Base-by-base conservation (phyloP, 2,888 invertebrate species). In the Stenoptilia bipunctidactyla region DNA sequence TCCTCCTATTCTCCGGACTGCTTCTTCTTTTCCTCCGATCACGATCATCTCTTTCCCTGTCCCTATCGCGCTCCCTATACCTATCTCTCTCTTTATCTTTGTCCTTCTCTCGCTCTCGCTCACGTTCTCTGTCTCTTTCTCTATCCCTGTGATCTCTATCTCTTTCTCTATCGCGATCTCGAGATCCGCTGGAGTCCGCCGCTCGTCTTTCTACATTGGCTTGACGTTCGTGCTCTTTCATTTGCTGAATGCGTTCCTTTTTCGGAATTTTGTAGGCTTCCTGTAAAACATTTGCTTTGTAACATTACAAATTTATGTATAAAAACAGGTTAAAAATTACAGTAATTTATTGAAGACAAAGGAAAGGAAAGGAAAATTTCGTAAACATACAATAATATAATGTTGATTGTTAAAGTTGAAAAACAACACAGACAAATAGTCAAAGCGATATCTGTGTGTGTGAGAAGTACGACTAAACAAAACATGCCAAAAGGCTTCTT, bases 221-320 rank as follows among this genome's bases (percentile, higher is more conserved):
- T 83, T 96, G 94, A 27, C 94, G 85, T 75, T 97, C 97, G 61
- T 96, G 96, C 61, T 95, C 94, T 62, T 96, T 96, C 92, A 97
- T 94, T 69, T 96, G 95, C 61, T 97, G 96, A 45, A 96, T 92
- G 41, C 95, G 87, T 63, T 97, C 94, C 53, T 95, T 95, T 73
- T 96, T 96, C 1, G 97, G 97, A 59, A 97, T 97, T 64, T 94
- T 90, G 68, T 96, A 97, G 15, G 87, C 84, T 61, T 88, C 84
- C 84, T 84, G 52, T 1, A 59, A 62, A 27, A 20, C n/a, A n/a
- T n/a, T n/a, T n/a, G n/a, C n/a, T n/a, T n/a, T n/a, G n/a, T n/a
- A n/a, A n/a, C n/a, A n/a, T n/a, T n/a, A n/a, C n/a, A n/a, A n/a
- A n/a, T n/a, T n/a, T n/a, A n/a, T n/a, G n/a, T n/a, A n/a, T n/a